A percentile compares a stretch with the other conserved stretches of the same genome.
phyloP scores from a whole-genome alignment of 92 coral and sea anemone genomes.

The Actinernus sp. region DNA sequence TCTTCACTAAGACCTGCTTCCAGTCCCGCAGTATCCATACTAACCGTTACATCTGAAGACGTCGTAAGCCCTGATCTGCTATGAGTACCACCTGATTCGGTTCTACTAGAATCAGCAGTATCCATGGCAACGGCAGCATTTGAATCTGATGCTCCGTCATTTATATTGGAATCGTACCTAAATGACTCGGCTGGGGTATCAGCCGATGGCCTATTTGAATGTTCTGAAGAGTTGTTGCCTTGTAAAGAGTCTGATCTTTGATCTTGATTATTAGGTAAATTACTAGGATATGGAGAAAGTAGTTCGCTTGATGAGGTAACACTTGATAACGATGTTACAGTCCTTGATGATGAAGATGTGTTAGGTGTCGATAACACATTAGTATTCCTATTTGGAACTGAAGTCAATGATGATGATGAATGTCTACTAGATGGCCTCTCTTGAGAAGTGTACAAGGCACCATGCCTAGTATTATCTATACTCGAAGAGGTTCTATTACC shows the following conservation, averaged over 20 bases:
- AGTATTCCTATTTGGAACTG: neutral
- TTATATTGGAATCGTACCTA: neutral
- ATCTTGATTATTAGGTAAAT: neutral
- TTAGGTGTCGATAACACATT: neutral
- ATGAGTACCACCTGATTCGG: neutral
- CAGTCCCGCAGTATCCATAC: conserved; percentile 1
- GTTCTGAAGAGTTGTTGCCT: neutral
- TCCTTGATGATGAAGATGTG: neutral
- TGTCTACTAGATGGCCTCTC: neutral
- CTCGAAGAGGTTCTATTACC: too few species aligned
- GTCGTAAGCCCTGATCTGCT: neutral
- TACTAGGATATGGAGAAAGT: neutral
- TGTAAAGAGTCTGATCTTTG: neutral
- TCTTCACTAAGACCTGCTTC: neutral
- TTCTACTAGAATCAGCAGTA: neutral
- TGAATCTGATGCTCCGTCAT: neutral
- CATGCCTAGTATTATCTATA: neutral
- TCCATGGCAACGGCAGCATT: neutral
- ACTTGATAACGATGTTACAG: neutral
- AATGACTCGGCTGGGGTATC: neutral
- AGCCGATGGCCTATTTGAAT: neutral
- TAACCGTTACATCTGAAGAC: neutral
- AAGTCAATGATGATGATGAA: neutral
- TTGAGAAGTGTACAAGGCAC: neutral
- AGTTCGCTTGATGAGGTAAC: conserved; percentile 3